Evolutionary conservation across 2,113 vertebrate genomes (phyloP).

Genomic region (Butorides virescens): DNA sequence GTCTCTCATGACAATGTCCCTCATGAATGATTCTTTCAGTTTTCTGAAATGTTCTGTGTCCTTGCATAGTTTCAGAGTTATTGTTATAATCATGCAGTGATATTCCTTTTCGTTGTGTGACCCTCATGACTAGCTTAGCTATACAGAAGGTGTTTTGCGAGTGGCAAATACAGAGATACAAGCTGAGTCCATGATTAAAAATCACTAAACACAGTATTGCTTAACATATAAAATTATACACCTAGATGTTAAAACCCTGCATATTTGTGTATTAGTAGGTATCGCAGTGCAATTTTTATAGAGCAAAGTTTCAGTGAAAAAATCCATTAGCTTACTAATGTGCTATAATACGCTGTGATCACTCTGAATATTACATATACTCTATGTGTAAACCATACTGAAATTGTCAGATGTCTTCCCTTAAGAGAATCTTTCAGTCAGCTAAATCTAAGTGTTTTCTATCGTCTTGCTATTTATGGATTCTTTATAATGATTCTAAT

Average conservation of each 20-base stretch:
- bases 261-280: not conserved
- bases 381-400: not conserved
- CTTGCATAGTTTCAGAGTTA: not conserved
- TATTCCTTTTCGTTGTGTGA: not conserved
- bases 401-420: not conserved
- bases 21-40: not conserved
- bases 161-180: not conserved
- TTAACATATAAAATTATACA: not conserved
- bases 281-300: not conserved
- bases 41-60: not conserved
- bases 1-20: not conserved
- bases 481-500: not conserved
- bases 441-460: not conserved
- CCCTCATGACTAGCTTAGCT: not conserved
- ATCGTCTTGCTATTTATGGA: not conserved
- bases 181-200: not conserved
- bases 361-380: not conserved
- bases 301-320: not conserved
- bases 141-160: not conserved
- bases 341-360: not conserved
- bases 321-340: not conserved
- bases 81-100: not conserved
- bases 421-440: not conserved
- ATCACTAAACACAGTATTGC: not conserved
- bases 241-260: not conserved